Evolutionary conservation across 2,113 vertebrate species (phyloP).

Genomic region (Coreoperca whiteheadi): DNA sequence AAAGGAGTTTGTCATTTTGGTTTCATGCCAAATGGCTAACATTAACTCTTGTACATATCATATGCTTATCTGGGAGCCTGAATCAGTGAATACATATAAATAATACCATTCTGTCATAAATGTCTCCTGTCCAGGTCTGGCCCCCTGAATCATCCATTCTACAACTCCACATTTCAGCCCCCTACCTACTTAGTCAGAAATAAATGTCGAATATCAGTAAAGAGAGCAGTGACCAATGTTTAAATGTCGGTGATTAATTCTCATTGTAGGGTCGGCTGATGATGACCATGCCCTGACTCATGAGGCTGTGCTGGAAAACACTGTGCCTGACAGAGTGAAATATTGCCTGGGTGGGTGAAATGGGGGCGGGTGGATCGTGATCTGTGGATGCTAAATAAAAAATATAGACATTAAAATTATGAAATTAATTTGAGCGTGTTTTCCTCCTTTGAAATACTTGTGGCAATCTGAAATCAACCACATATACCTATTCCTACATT

Average conservation of each 20-base stretch:
- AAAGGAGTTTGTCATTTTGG: neutral
- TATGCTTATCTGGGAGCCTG: neutral
- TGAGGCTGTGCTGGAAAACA: neutral
- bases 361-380: neutral
- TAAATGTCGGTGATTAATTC: conserved; percentile 24
- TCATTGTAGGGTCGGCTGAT: conserved; percentile 1
- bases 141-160: neutral
- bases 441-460: neutral
- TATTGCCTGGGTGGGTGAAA: neutral
- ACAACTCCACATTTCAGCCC: neutral
- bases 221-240: neutral
- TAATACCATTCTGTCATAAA: neutral
- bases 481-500: neutral
- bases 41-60: neutral
- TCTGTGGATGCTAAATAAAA: conserved; percentile 12
- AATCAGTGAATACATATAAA: neutral
- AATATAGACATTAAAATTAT: neutral
- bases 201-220: neutral
- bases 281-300: conserved; percentile 20
- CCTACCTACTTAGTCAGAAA: neutral
- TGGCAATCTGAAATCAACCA: neutral
- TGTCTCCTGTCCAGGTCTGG: neutral
- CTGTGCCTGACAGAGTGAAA: neutral
- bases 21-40: too few species aligned
- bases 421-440: neutral